Base-by-base conservation (phyloP, 2,888 invertebrate species). In the Morpho achilles region DNA sequence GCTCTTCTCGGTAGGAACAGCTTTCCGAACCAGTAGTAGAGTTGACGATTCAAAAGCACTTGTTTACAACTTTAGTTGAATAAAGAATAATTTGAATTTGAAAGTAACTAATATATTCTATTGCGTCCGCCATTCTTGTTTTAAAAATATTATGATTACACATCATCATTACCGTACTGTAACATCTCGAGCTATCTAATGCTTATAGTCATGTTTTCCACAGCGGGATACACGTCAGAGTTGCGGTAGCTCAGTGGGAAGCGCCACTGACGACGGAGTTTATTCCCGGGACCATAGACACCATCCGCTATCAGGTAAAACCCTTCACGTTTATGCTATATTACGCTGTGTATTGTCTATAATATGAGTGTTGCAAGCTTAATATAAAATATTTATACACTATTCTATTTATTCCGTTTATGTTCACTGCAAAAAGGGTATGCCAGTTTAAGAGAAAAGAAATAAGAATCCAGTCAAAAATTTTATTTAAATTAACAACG, bases 221-320 rank as follows among this genome's bases (percentile, higher is more conserved):
- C 79, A 86, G 74, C 79, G 89, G 44, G 89, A 90, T 61, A 80
- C 84, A 2, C 77, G 88, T 58, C 87, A 87, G 64, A 91, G 90
- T 63, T 87, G 88, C 66, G 89, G 89, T 67, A 88, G 89, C 58
- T 87, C 87, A 3, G 78, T 91, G 54, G 85, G 91, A 68, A 87
- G 87, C 67, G 83, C 79, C 44, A 81, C 85, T 7, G 87, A 87
- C 66, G 89, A 87, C 68, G 87, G 74, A 32, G 72, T 87, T 40
- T 89, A 90, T 65, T 84, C 88, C 7, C 74, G 88, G 44, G 88
- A 90, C 59, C 82, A 74, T 58, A 69, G 88, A 57, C 85, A 76
- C 53, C 88, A 87, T 58, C 84, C 82, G 5, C 77, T 88, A 2
- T 77, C 89, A 66, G 89, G 89, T 89, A 76, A 45, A 43, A 52